phyloP scores from a whole-genome alignment of 1,140 invertebrate genomes.

The Holcopasites calliopsidis region DNA sequence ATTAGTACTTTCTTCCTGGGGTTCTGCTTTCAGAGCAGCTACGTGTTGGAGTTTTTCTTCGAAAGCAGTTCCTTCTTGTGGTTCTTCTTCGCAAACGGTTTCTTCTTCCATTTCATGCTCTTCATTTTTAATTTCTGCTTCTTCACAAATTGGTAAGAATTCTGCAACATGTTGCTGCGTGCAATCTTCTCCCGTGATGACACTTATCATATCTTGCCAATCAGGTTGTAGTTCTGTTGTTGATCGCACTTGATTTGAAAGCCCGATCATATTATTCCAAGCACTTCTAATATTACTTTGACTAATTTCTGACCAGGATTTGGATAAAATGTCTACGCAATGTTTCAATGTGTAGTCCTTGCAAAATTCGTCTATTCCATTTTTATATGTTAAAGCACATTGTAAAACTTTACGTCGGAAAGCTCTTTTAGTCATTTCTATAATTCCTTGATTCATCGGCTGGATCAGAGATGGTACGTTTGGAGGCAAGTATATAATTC shows the following conservation, averaged over 20 bases:
- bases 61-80: too few species aligned
- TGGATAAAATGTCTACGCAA: background rate
- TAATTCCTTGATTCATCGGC: slow-evolving; percentile 8
- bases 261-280: background rate
- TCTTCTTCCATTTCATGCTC: background rate
- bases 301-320: background rate
- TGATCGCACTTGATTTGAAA: too few species aligned
- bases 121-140: background rate
- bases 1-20: background rate
- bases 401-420: background rate
- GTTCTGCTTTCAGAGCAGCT: too few species aligned
- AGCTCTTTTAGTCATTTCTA: background rate
- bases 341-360: background rate
- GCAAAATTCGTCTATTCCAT: background rate
- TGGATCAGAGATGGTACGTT: background rate
- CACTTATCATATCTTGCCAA: background rate
- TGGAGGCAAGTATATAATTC: background rate
- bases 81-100: background rate
- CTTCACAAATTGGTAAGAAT: background rate
- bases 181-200: background rate
- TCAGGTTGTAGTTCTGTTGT: background rate
- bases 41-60: too few species aligned
- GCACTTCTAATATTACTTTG: background rate
- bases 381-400: background rate
- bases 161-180: background rate